Evolutionary conservation across 2,113 vertebrate genomes (phyloP), one percentile per base, ranked within the genome.

Genomic region (Sander vitreus): DNA sequence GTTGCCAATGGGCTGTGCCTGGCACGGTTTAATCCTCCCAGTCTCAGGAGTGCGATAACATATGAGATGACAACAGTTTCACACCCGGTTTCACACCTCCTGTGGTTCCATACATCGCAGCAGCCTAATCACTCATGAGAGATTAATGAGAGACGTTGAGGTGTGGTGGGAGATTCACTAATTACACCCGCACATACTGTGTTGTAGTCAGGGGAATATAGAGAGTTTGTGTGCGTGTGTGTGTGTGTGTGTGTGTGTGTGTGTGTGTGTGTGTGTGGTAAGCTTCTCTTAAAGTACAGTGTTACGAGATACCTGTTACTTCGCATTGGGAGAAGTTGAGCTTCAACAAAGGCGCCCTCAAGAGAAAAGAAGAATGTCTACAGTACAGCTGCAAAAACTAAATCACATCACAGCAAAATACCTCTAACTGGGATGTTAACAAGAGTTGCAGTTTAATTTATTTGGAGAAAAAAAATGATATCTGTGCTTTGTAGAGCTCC

Each of bases 21-120:
- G 74, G 65, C 72, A 63, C 76, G 73, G 68, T 92, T 91, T 89
- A 92, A 91, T 83, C 91, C 83, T 76, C 57, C 50, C 63, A 11
- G 86, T 92, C 92, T 84, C 89, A 60, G 66, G 90, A 93, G 92
- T 83, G 84, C 30, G 68, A 92, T 93, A 93, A 90, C 92, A 90
- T 92, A 90, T 89, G 94, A 93, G 93, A 91, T 78, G 90, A 85
- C 92, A 92, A 94, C 90, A 92, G 89, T 93, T 95, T 93, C 93
- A 93, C 91, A 91, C 82, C 84, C 91, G 82, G 91, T 86, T 94
- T 95, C 92, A 93, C 90, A 88, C 88, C 87, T 91, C 84, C 90
- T 67, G 58, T 55, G 53, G 86, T 88, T 89, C 89, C 88, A 85
- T 94, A 90, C 89, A 73, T 93, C 58, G 78, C 80, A 55, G 85